Evolutionary conservation across 2,888 invertebrate species (phyloP), one percentile per base, ranked within the genome.

Genomic region (Tenthredo distinguenda): DNA sequence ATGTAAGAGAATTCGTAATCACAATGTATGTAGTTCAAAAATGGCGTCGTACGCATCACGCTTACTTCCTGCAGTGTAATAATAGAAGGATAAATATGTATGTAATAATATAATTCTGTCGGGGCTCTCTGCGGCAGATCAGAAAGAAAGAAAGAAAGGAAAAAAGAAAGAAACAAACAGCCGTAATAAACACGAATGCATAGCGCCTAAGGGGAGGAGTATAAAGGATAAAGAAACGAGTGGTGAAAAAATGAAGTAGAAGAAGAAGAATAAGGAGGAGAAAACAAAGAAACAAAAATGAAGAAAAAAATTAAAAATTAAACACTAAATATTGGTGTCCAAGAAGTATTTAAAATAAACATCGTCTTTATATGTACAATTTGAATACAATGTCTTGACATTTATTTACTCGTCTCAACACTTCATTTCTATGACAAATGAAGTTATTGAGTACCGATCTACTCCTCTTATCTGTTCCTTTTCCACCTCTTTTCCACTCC

Each of bases 331-430:
- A 91, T 91, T 90, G 91, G 91, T 91, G 92, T 92, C 91, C 92
- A 92, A 83, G 89, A 92, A 91, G 90, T 91, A 91, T 92, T 91
- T 91, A 91, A 92, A 92, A 92, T 91, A 92, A 92, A 92, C 91
- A 91, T 92, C 91, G 91, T 92, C 92, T 92, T 92, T 91, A 92
- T 91, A 92, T 91, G 92, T 92, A 92, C 91, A 92, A 92, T 92
- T 92, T 91, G 88, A 91, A 91, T 88, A 86, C 85, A 37, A 55
- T 34, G 68, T 81, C 40, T 37, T 62, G 43, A 65, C 5, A 68
- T 71, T 71, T 68, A 50, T 71, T 83, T 43, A 37, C 40, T 62
- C 47, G 21, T 40, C n/a, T 50, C 2, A 31, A 1, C 21, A 72
- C 21, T 43, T 26, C 12, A 74, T 40, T 43, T 12, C n/a, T 37